Conservation (phyloP, 2,888 invertebrate genomes). For the Amphipyra berbera region DNA sequence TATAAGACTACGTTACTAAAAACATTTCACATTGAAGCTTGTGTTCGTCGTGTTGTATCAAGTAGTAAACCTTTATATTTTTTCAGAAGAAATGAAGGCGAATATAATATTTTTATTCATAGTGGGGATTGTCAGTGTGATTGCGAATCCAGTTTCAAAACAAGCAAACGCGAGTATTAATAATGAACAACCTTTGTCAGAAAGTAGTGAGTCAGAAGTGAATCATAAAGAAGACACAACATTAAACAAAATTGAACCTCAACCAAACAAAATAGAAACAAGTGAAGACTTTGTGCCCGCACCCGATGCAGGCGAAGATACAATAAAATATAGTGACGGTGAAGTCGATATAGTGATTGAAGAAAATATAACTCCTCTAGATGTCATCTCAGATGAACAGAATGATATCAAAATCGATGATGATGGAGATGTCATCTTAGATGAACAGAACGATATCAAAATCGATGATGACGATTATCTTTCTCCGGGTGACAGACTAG, state of each 20-base stretch:
- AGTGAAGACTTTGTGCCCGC: slow-evolving; percentile 51
- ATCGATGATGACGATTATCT: slow-evolving; percentile 48
- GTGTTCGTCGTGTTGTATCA: slow-evolving; percentile 22
- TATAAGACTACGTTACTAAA: slow-evolving; percentile 70
- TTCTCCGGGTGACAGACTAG: slow-evolving; percentile 55
- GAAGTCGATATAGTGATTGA: slow-evolving; percentile 73
- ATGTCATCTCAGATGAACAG: slow-evolving; percentile 59
- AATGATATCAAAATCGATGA: slow-evolving; percentile 62
- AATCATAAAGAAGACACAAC: slow-evolving; percentile 61
- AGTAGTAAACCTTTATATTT: slow-evolving; percentile 37
- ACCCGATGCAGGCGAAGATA: slow-evolving; percentile 39
- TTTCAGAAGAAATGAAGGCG: slow-evolving; percentile 81
- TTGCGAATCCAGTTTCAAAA: slow-evolving; percentile 69
- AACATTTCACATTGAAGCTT: slow-evolving; percentile 46
- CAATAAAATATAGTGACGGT: slow-evolving; percentile 51
- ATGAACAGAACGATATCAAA: slow-evolving; percentile 66
- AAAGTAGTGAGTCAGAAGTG: slow-evolving; percentile 66
- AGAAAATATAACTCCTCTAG: slow-evolving; percentile 62
- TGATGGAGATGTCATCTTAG: slow-evolving; percentile 52
- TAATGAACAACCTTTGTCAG: slow-evolving; percentile 55
- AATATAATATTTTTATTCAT: slow-evolving; percentile 65
- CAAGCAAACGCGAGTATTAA: slow-evolving; percentile 62
- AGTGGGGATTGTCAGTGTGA: slow-evolving; percentile 68
- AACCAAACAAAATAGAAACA: slow-evolving; percentile 62
- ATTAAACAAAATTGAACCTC: slow-evolving; percentile 60